These are phyloP conservation scores for Urocolius indicus DNA, from an alignment of 2,113 vertebrate species.

Conservation along the genomic window DNA sequence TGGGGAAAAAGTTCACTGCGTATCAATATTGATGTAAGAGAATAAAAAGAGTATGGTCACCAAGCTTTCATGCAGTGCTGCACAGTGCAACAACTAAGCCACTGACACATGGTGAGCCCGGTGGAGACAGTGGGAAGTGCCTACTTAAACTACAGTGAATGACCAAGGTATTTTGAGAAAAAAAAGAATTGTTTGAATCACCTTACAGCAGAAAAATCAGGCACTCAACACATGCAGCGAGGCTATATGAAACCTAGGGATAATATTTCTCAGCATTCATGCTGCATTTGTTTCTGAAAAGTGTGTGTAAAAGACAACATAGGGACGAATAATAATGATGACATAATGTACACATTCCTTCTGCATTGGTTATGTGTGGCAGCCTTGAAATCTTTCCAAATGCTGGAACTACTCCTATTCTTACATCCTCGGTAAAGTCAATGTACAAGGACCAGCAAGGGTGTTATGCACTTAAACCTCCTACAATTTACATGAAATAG, in stretches of 20 bases:
- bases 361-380: background rate
- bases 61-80: background rate
- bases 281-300: background rate
- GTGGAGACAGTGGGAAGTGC: background rate
- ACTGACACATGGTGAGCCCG: background rate
- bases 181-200: background rate
- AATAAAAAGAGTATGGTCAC: background rate
- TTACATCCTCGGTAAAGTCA: background rate
- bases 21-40: background rate
- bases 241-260: background rate
- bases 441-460: rapidly evolving
- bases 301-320: background rate
- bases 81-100: background rate
- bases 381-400: background rate
- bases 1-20: conserved; percentile 30
- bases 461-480: background rate
- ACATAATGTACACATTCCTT: background rate
- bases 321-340: background rate
- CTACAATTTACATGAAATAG: background rate
- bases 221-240: background rate
- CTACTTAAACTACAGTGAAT: background rate
- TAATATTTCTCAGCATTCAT: background rate
- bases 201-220: conserved; percentile 3
- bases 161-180: background rate
- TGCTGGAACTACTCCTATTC: background rate